These are phyloP conservation scores for Eidolon helvum DNA, from an alignment of 2,113 vertebrate species.

Conservation along the genomic window DNA sequence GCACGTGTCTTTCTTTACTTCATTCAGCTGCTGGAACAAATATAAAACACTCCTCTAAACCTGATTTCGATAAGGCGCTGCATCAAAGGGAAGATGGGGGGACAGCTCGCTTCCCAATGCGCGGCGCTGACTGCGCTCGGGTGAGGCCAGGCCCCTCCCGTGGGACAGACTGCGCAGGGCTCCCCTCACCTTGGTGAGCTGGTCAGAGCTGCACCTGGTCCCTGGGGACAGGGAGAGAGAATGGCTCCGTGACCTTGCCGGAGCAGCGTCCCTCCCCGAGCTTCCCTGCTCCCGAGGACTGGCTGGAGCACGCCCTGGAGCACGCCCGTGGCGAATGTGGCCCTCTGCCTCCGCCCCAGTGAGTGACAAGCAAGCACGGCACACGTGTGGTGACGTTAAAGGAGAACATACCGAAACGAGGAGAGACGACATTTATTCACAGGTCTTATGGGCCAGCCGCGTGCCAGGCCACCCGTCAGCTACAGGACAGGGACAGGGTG, in stretches of 20 bases:
- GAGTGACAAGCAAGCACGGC: neutral
- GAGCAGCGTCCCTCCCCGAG: too few relatives aligned
- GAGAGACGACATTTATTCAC: neutral
- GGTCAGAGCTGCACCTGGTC: too few relatives aligned
- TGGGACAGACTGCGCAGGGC: too few relatives aligned
- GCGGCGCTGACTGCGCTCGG: rapidly evolving
- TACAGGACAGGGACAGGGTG: rapidly evolving
- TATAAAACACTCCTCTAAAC: neutral
- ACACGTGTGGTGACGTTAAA: too few relatives aligned
- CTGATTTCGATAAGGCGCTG: neutral
- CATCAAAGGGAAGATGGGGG: neutral
- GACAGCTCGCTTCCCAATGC: too few relatives aligned
- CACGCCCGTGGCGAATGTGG: too few relatives aligned
- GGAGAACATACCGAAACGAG: neutral
- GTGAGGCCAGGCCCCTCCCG: neutral
- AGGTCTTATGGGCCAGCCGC: neutral
- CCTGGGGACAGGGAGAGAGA: too few relatives aligned
- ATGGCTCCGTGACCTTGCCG: too few relatives aligned
- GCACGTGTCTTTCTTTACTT: neutral
- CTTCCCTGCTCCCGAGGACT: too few relatives aligned
- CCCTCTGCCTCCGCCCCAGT: too few relatives aligned
- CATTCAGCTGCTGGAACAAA: neutral
- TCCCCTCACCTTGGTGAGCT: too few relatives aligned
- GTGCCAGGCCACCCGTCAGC: neutral
- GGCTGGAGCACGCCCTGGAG: too few relatives aligned